These are phyloP conservation scores for Notechis scutatus DNA, from an alignment of 2,113 vertebrate species.

Conservation along the genomic window DNA sequence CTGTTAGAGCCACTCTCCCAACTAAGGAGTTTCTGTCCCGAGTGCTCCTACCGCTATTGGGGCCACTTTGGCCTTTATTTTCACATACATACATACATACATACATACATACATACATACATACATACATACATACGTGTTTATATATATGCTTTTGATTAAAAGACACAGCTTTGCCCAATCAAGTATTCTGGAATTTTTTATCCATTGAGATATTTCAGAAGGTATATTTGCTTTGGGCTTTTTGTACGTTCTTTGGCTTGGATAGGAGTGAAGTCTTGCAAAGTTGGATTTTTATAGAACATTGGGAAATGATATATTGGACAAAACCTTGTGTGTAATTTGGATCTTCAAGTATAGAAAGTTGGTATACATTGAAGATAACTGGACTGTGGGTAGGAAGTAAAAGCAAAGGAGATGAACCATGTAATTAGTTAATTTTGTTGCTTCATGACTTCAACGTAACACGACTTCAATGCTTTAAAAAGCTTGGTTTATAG, in stretches of 20 bases:
- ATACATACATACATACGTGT: no score
- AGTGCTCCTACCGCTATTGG: no score
- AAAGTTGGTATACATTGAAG: neutral
- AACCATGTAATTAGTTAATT: neutral
- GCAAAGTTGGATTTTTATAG: neutral
- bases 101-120: no score
- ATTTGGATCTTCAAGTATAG: neutral
- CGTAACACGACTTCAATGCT: neutral
- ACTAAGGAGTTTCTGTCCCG: no score
- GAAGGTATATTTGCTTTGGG: neutral
- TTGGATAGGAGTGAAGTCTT: neutral
- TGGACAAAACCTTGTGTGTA: neutral
- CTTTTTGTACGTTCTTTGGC: neutral
- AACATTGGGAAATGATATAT: neutral
- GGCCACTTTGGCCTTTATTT: no score
- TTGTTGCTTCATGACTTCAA: neutral
- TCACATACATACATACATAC: no score
- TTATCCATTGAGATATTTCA: neutral
- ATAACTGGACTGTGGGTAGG: neutral
- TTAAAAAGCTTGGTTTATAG: conserved; percentile 51
- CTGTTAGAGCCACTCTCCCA: neutral
- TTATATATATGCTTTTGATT: neutral
- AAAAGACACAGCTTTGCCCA: neutral
- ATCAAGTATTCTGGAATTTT: neutral
- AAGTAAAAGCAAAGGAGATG: neutral